A percentile compares a stretch with the other conserved stretches of the same genome.
Evolutionary conservation across 2,888 invertebrate species (phyloP).

Genomic region (Cryptosula pallasiana): DNA sequence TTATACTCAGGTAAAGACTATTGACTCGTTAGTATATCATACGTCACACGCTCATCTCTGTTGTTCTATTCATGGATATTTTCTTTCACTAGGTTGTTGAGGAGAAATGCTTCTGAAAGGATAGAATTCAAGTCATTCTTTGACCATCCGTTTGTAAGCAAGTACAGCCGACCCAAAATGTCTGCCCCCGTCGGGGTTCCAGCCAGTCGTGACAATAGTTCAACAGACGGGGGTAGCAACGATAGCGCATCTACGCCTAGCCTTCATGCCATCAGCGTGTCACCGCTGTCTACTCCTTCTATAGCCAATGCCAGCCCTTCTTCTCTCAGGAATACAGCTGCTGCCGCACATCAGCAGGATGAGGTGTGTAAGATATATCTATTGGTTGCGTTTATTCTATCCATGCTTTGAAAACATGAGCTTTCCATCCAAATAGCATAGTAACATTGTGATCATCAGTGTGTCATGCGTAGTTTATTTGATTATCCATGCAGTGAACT

Average conservation of each 20-base stretch:
- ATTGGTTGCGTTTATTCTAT: too few relatives aligned
- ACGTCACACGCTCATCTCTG: neutral
- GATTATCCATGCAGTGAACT: too few relatives aligned
- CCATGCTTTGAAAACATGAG: too few relatives aligned
- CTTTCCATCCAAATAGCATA: too few relatives aligned
- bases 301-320: neutral
- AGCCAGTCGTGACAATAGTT: neutral
- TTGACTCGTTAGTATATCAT: neutral
- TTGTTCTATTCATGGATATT: neutral
- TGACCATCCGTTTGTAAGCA: constrained; percentile 73
- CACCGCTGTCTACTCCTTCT: constrained; percentile 39
- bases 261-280: constrained; percentile 36
- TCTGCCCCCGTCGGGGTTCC: neutral
- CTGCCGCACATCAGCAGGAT: constrained; percentile 29
- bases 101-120: constrained; percentile 86
- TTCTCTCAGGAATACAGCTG: neutral
- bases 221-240: neutral
- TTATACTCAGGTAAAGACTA: constrained; percentile 63
- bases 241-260: constrained; percentile 31
- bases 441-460: too few relatives aligned
- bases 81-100: constrained; percentile 60
- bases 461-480: too few relatives aligned
- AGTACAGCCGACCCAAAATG: constrained; percentile 15
- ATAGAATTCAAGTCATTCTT: constrained; percentile 96
- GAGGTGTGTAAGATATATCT: too few relatives aligned